A percentile compares a stretch with the other conserved stretches of the same genome.
Conservation (phyloP, 37 sponge, comb jelly and placozoan species). For the Halisarca cf. caerulea region DNA sequence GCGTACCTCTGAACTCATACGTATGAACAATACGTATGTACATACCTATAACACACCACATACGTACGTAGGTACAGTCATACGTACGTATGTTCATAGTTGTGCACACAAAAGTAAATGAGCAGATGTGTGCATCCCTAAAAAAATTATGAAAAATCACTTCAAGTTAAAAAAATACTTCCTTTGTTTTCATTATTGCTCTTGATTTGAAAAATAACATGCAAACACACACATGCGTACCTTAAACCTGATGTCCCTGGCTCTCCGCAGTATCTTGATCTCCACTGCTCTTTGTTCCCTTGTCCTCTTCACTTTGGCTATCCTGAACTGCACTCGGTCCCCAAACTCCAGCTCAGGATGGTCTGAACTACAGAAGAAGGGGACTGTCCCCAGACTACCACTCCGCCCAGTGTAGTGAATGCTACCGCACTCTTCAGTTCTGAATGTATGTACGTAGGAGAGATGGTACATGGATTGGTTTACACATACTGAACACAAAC, state of each 20-base stretch:
- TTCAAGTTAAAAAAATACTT: too few species aligned
- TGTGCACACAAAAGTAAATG: too few species aligned
- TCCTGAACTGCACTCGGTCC: slow-evolving; percentile 64
- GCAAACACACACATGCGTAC: not conserved
- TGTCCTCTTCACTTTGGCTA: slow-evolving; percentile 53
- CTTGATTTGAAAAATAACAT: too few species aligned
- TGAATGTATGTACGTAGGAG: not conserved
- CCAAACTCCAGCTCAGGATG: slow-evolving; percentile 68
- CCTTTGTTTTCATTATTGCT: too few species aligned
- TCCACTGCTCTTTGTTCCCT: slow-evolving; percentile 39
- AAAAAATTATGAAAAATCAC: too few species aligned
- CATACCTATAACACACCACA: not conserved
- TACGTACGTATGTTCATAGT: too few species aligned
- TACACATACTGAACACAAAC: too few species aligned
- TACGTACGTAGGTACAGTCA: too few species aligned
- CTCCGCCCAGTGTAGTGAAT: slow-evolving; percentile 34
- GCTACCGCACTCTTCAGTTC: slow-evolving; percentile 46
- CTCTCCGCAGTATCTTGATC: slow-evolving; percentile 42
- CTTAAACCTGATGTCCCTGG: slow-evolving; percentile 6
- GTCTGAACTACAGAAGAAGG: slow-evolving; percentile 49
- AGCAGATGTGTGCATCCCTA: too few species aligned
- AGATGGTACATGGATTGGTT: too few species aligned
- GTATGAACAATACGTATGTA: too few species aligned
- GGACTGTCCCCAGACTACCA: slow-evolving; percentile 28
- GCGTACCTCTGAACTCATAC: too few species aligned